Conservation (phyloP, 1,140 invertebrate species). For the Hyles euphorbiae region DNA sequence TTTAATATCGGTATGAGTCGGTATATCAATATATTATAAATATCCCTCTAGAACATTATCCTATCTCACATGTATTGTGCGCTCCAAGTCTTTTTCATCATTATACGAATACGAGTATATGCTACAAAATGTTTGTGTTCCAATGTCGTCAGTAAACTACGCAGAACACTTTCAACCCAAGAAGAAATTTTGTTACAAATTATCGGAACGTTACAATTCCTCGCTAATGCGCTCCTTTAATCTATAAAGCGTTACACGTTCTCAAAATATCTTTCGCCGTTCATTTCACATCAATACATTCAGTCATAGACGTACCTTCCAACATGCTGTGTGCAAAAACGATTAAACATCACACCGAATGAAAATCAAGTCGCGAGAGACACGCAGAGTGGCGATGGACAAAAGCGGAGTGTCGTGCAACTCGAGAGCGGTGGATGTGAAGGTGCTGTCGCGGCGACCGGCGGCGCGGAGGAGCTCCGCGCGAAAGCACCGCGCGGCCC, state of each 20-base stretch:
- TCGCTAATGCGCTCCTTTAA: slow-evolving; percentile 3
- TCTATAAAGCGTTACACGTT: slow-evolving; percentile 3
- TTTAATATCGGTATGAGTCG: slow-evolving; percentile 8
- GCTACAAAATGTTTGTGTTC: slow-evolving; percentile 35
- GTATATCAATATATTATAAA: slow-evolving; percentile 44
- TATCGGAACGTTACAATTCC: slow-evolving; percentile 21
- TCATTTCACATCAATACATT: slow-evolving; percentile 7
- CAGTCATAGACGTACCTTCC: slow-evolving; percentile 5
- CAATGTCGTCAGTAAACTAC: slow-evolving; percentile 24
- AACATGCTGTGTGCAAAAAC: not conserved
- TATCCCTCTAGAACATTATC: slow-evolving; percentile 39
- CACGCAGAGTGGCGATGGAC: too few species aligned
- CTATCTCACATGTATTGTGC: slow-evolving; percentile 71
- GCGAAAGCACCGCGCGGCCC: too few species aligned
- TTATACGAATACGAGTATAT: slow-evolving; percentile 34
- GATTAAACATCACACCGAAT: slow-evolving; percentile 1
- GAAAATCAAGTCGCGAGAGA: not conserved
- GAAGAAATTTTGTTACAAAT: not conserved
- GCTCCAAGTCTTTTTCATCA: slow-evolving; percentile 59
- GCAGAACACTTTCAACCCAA: slow-evolving; percentile 7
- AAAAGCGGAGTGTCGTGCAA: not conserved
- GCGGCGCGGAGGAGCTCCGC: not conserved
- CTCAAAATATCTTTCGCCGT: slow-evolving; percentile 8
- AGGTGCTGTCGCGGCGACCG: not conserved
- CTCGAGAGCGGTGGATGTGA: not conserved